Base-by-base conservation (phyloP, 2,888 invertebrate genomes). In the Galeruca laticollis region DNA sequence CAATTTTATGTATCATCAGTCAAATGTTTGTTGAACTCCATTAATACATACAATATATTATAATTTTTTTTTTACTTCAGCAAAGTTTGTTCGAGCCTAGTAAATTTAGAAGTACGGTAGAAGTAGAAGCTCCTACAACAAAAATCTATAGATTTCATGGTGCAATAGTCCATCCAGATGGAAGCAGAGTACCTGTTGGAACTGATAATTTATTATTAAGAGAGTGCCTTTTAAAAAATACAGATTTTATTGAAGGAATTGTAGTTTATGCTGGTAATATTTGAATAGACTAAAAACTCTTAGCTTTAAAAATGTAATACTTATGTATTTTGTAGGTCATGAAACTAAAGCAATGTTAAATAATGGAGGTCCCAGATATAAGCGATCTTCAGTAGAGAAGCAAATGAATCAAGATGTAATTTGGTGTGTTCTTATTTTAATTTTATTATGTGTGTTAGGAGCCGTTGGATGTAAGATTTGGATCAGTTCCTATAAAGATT, bases 321-420 rank as follows among this genome's bases (percentile, higher is more conserved):
- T n/a, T 21, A 5, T 9, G 2, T 33, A 18, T 61, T 26, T 35
- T 83, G 37, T 84, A 89, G 95, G 98, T 69, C 96, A 96, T 85
- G 98, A 99, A 88, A 98, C 98, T 15, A 99, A 99, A 87, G 96
- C 98, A 18, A 96, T 98, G 96, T 89, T 98, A 73, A 99, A 98
- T 86, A 98, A 98, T 86, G 95, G 96, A 76, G 96, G 97, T 52
- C 97, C 97, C 70, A 90, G 97, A 76, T 96, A 94, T 86, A 98
- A 97, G 87, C 90, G 97, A 78, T 97, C 97, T 65, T 92, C 93
- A 74, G 88, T 99, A 78, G 98, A 99, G 86, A 90, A 92, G 75
- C 92, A 94, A 85, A 97, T 99, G 93, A 99, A 99, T 87, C 91
- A 93, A 78, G 97, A 98, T 86, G 95, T 98, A 70, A 92, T 98